Evolutionary conservation across 2,888 invertebrate species (phyloP).

Genomic region (Alcis repandata): DNA sequence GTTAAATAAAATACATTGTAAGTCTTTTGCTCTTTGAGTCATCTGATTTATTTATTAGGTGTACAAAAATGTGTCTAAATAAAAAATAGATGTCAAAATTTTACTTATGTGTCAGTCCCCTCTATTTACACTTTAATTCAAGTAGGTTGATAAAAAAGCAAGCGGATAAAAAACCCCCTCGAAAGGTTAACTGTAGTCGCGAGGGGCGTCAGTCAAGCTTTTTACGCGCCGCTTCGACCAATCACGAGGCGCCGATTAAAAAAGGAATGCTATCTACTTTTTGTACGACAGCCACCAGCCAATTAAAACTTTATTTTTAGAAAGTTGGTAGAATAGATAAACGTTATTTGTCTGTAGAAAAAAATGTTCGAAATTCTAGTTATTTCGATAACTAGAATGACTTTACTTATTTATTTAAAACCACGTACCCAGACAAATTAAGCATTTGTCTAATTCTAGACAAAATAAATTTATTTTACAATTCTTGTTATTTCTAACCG

Average conservation of each 20-base stretch:
- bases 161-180: constrained; percentile 8
- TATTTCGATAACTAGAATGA: background rate
- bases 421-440: too few relatives aligned
- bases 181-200: constrained; percentile 18
- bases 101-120: background rate
- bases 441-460: too few relatives aligned
- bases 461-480: too few relatives aligned
- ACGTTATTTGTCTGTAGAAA: background rate
- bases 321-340: constrained; percentile 6
- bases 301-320: constrained; percentile 57
- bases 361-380: background rate
- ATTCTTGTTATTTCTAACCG: too few relatives aligned
- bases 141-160: constrained; percentile 10
- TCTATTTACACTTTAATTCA: background rate
- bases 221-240: constrained; percentile 71
- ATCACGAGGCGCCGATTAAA: constrained; percentile 69
- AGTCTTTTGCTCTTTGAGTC: too few relatives aligned
- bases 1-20: too few relatives aligned
- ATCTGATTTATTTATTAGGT: too few relatives aligned
- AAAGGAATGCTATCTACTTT: constrained; percentile 68
- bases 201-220: constrained; percentile 77
- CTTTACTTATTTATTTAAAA: too few relatives aligned
- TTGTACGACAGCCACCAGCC: constrained; percentile 54
- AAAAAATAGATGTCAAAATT: background rate
- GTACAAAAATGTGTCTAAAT: too few relatives aligned